Evolutionary conservation across 2,888 invertebrate species (phyloP).

Genomic region (Seladonia tumulorum): DNA sequence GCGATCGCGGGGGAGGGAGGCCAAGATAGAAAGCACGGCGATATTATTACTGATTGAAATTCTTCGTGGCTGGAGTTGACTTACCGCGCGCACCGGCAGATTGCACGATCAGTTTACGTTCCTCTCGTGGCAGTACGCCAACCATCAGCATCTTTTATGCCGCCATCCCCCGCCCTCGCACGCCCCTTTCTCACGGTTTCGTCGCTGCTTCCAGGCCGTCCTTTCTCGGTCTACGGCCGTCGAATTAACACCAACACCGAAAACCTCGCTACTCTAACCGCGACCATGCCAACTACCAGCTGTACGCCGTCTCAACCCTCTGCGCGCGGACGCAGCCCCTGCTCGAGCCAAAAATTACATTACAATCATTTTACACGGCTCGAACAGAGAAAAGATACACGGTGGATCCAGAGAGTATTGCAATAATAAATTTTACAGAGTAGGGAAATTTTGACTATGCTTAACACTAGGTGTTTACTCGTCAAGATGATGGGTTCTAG

Average conservation of each 20-base stretch:
- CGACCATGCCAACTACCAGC: not conserved
- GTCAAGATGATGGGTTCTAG: no score
- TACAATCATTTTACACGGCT: no score
- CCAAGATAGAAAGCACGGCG: slow-evolving; percentile 63
- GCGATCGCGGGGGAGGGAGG: slow-evolving; percentile 17
- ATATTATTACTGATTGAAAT: slow-evolving; percentile 77
- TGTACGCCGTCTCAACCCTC: not conserved
- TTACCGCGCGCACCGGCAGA: slow-evolving; percentile 74
- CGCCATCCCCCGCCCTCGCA: not conserved
- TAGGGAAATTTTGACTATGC: no score
- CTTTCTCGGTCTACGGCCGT: not conserved
- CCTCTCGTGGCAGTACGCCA: slow-evolving; percentile 70
- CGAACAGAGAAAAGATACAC: no score
- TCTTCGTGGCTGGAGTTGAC: slow-evolving; percentile 74
- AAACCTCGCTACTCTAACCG: not conserved
- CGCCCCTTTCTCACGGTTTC: slow-evolving; percentile 17
- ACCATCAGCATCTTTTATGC: slow-evolving; percentile 39
- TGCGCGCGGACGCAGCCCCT: not conserved
- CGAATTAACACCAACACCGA: not conserved
- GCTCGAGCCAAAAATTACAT: not conserved
- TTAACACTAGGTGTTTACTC: no score
- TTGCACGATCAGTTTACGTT: slow-evolving; percentile 75
- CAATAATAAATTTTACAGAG: no score
- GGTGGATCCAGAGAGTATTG: no score
- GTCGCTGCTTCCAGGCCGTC: slow-evolving; percentile 14